These are phyloP conservation scores for Bovichtus variegatus DNA, from an alignment of 2,797 vertebrate species.

Conservation along the genomic window DNA sequence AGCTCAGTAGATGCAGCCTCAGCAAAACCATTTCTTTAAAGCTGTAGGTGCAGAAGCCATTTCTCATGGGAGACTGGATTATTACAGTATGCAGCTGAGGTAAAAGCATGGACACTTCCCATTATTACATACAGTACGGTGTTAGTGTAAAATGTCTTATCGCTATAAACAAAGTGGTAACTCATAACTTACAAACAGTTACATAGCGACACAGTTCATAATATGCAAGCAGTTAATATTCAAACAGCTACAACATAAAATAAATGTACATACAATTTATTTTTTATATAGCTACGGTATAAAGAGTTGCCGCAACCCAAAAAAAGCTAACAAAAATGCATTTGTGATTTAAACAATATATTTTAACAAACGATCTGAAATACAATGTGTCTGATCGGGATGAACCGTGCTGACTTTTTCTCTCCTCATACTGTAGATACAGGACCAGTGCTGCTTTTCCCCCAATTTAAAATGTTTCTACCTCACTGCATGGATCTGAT, in stretches of 20 bases:
- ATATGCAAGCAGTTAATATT: conserved; percentile 15
- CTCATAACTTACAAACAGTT: background rate
- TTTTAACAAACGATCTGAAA: background rate
- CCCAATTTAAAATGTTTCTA: background rate
- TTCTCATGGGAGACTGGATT: conserved; percentile 37
- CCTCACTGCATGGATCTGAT: background rate
- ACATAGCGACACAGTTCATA: background rate
- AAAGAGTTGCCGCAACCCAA: background rate
- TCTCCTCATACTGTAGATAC: background rate
- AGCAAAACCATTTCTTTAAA: conserved; percentile 56
- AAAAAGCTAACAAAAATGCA: conserved; percentile 12
- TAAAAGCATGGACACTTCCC: conserved; percentile 17
- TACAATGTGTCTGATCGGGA: background rate
- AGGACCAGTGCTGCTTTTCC: background rate
- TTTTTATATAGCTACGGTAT: background rate
- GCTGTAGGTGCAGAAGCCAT: conserved; percentile 37
- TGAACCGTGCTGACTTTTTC: background rate
- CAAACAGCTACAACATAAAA: conserved; percentile 11
- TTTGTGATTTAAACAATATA: background rate
- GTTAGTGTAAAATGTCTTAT: conserved; percentile 3
- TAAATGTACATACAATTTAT: background rate
- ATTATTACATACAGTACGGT: background rate
- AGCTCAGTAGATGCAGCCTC: conserved; percentile 54
- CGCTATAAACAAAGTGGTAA: background rate
- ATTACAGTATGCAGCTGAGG: conserved; percentile 34